phyloP scores from a whole-genome alignment of 2,113 vertebrate genomes.

The Centropristis striata region DNA sequence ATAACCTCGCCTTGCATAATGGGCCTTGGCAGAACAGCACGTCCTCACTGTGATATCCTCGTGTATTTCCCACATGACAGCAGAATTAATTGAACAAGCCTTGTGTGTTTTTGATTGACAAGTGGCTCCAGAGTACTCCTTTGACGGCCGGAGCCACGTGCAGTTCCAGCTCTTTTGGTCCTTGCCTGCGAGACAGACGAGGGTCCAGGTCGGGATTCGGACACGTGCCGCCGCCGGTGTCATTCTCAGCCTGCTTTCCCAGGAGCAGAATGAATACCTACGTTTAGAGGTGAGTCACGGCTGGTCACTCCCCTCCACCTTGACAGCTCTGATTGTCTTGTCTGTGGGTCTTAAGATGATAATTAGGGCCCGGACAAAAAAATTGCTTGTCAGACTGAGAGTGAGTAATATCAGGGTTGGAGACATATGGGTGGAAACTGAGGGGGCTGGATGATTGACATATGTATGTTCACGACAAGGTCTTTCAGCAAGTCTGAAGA shows the following conservation, averaged over 20 bases:
- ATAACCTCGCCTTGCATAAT: conserved; percentile 54
- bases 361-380: conserved; percentile 55
- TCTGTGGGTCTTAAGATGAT: conserved; percentile 61
- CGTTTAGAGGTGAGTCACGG: conserved; percentile 88
- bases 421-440: conserved; percentile 71
- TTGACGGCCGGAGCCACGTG: conserved; percentile 88
- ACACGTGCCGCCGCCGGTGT: conserved; percentile 84
- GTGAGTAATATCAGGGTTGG: conserved; percentile 78
- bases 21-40: conserved; percentile 31
- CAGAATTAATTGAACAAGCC: conserved; percentile 65
- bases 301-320: conserved; percentile 36
- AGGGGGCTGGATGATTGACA: conserved; percentile 73
- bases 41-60: conserved; percentile 27
- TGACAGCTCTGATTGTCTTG: conserved; percentile 62
- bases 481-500: conserved; percentile 49
- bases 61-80: conserved; percentile 53
- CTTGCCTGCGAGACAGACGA: conserved; percentile 80
- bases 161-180: conserved; percentile 86
- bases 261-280: conserved; percentile 88
- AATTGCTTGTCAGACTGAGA: conserved; percentile 69
- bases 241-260: conserved; percentile 86
- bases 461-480: conserved; percentile 59
- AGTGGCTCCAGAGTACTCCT: conserved; percentile 87
- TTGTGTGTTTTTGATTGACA: conserved; percentile 75
- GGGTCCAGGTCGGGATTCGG: conserved; percentile 87